Evolutionary conservation across 2,113 vertebrate species (phyloP).

Genomic region (Gracilinanus agilis): DNA sequence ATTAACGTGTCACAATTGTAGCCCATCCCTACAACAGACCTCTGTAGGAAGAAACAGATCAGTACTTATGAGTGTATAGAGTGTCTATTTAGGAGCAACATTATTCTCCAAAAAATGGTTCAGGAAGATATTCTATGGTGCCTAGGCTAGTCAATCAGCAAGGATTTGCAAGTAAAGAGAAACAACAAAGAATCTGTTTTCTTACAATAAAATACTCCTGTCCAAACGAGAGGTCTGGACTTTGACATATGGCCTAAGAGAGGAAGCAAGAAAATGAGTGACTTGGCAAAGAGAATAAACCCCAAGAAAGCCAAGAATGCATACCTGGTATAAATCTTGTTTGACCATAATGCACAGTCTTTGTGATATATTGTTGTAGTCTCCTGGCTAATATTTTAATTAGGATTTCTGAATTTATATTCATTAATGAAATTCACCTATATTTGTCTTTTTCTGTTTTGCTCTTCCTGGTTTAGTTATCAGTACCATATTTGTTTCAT

Average conservation of each 20-base stretch:
- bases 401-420: too few species aligned
- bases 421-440: too few species aligned
- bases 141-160: not conserved
- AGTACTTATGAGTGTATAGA: not conserved
- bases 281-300: not conserved
- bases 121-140: not conserved
- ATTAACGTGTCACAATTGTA: not conserved
- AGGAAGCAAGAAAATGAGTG: not conserved
- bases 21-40: not conserved
- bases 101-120: not conserved
- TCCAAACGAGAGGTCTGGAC: not conserved
- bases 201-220: not conserved
- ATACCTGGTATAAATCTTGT: too few species aligned
- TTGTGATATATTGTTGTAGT: too few species aligned
- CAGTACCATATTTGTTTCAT: too few species aligned
- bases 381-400: too few species aligned
- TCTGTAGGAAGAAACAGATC: not conserved
- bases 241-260: not conserved
- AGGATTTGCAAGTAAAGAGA: not conserved
- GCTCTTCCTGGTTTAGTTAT: too few species aligned
- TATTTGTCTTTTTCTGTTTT: too few species aligned
- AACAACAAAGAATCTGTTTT: not conserved
- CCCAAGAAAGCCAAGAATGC: not conserved
- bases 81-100: not conserved
- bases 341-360: too few species aligned